Conservation (phyloP, 2,797 vertebrate species). For the Macropus fuliginosus region DNA sequence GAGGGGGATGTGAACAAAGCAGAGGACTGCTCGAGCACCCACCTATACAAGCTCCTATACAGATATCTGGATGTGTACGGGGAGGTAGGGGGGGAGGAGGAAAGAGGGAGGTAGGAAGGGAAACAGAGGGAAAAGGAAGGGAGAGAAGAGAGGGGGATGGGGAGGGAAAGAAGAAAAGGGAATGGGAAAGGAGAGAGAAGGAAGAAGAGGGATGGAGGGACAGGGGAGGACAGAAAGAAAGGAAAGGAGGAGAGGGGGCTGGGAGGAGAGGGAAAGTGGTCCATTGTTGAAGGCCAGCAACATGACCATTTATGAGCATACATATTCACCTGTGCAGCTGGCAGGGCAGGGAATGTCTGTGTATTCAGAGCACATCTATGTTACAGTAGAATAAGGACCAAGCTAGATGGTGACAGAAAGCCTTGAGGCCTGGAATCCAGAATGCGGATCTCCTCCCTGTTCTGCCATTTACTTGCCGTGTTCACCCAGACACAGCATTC, state of each 20-base stretch:
- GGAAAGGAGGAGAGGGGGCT: fast-evolving
- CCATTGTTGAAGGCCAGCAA: not conserved
- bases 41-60: not conserved
- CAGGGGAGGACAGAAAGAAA: not conserved
- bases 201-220: not conserved
- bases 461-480: not conserved
- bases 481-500: not conserved
- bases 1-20: not conserved
- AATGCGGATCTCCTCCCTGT: not conserved
- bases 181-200: too few relatives aligned
- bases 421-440: not conserved
- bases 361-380: not conserved
- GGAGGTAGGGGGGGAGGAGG: not conserved
- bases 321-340: not conserved
- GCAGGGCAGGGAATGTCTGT: not conserved
- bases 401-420: not conserved
- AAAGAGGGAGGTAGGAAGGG: not conserved
- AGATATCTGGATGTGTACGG: not conserved
- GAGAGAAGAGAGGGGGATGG: too few relatives aligned
- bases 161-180: too few relatives aligned
- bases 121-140: too few relatives aligned
- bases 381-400: not conserved
- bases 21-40: not conserved
- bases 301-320: not conserved
- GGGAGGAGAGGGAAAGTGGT: not conserved